phyloP scores from a whole-genome alignment of 2,888 invertebrate species.

The Megastigmus dorsalis region DNA sequence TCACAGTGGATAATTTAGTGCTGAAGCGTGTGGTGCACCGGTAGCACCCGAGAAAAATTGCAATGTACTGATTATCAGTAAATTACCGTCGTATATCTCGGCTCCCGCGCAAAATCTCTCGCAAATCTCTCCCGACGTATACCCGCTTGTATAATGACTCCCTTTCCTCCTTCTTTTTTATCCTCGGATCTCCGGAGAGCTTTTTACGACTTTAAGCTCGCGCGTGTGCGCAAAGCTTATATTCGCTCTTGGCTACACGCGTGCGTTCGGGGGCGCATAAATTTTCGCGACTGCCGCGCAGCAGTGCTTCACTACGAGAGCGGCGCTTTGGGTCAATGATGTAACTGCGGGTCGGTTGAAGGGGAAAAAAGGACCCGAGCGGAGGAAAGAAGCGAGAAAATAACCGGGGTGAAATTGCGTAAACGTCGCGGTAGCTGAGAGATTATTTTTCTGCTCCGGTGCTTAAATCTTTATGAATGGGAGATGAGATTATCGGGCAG shows the following conservation, averaged over 20 bases:
- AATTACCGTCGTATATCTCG: conserved; percentile 22
- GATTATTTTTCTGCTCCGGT: too few species aligned
- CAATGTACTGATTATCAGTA: conserved; percentile 19
- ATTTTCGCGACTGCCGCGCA: too few species aligned
- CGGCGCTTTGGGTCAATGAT: neutral
- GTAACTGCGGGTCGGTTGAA: neutral
- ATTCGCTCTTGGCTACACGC: neutral
- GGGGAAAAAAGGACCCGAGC: too few species aligned
- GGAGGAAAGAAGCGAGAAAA: neutral
- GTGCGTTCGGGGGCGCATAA: neutral
- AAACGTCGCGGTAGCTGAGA: too few species aligned
- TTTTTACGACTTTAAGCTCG: conserved; percentile 22
- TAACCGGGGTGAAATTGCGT: neutral
- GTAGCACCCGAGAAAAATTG: neutral
- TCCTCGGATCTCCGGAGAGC: neutral
- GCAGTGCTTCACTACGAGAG: too few species aligned
- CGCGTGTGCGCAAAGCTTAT: neutral
- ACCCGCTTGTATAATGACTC: neutral
- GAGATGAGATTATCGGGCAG: too few species aligned
- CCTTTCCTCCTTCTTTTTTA: neutral
- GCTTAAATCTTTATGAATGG: too few species aligned
- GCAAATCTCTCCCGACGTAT: neutral
- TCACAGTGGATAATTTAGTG: too few species aligned
- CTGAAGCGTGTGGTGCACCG: too few species aligned
- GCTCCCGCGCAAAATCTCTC: neutral